A percentile compares a stretch with the other conserved stretches of the same genome.
Evolutionary conservation across 2,797 vertebrate species (phyloP).

Genomic region (Catostomus latipinnis): DNA sequence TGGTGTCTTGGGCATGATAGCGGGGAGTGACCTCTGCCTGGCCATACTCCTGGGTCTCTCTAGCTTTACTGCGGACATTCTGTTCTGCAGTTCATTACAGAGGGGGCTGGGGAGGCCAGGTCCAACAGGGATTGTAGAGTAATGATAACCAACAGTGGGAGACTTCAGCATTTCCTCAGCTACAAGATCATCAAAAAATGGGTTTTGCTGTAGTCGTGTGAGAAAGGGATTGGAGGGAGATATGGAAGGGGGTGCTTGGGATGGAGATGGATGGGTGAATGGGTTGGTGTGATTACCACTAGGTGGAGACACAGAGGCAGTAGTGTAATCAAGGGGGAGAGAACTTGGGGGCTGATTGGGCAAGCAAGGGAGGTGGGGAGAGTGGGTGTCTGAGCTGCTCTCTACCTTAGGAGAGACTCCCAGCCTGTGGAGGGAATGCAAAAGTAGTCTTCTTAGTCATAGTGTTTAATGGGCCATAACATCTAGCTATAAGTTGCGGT

Average conservation of each 20-base stretch:
- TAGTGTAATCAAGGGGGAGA: slow-evolving; percentile 71
- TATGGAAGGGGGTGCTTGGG: slow-evolving; percentile 77
- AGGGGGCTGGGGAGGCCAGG: slow-evolving; percentile 53
- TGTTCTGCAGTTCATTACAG: slow-evolving; percentile 46
- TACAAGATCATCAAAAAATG: slow-evolving; percentile 93
- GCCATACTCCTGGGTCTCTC: slow-evolving; percentile 76
- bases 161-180: slow-evolving; percentile 86
- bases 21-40: slow-evolving; percentile 78
- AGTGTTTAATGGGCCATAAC: slow-evolving; percentile 65
- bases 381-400: slow-evolving; percentile 88
- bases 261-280: slow-evolving; percentile 73
- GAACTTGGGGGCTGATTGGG: slow-evolving; percentile 70
- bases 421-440: slow-evolving; percentile 98
- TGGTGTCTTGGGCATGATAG: slow-evolving; percentile 64
- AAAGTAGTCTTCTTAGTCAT: slow-evolving; percentile 91
- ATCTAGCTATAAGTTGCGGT: slow-evolving; percentile 51
- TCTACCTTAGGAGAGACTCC: slow-evolving; percentile 98
- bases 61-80: slow-evolving; percentile 67
- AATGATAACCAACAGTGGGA: slow-evolving; percentile 84
- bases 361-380: slow-evolving; percentile 79
- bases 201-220: slow-evolving; percentile 86
- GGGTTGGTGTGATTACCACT: slow-evolving; percentile 77
- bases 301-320: slow-evolving; percentile 71
- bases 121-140: slow-evolving; percentile 74
- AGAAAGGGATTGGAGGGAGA: slow-evolving; percentile 91